These are phyloP conservation scores for Stigmatopora nigra DNA, from an alignment of 2,113 vertebrate species.

Conservation along the genomic window DNA sequence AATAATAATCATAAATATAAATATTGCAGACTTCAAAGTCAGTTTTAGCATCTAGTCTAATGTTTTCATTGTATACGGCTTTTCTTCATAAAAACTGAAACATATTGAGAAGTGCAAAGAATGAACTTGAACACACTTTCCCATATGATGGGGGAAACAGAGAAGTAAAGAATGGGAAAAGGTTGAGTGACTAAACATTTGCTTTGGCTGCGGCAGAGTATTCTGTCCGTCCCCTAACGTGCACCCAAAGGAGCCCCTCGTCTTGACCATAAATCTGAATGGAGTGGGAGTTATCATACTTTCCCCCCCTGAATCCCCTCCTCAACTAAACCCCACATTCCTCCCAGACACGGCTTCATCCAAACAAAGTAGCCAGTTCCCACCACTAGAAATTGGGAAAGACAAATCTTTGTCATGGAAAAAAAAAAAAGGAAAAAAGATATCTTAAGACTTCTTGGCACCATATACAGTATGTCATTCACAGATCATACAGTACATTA, in stretches of 20 bases:
- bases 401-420: slow-evolving; percentile 60
- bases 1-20: no score
- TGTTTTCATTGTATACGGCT: background rate
- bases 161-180: slow-evolving; percentile 48
- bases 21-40: background rate
- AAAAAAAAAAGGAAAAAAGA: slow-evolving; percentile 56
- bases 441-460: slow-evolving; percentile 58
- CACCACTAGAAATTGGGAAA: slow-evolving; percentile 60
- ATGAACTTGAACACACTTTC: slow-evolving; percentile 26
- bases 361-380: slow-evolving; percentile 67
- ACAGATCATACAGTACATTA: slow-evolving; percentile 3
- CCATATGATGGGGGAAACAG: slow-evolving; percentile 32
- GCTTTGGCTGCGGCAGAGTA: slow-evolving; percentile 56
- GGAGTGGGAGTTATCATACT: slow-evolving; percentile 63
- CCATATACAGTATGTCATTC: slow-evolving; percentile 13
- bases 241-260: slow-evolving; percentile 58
- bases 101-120: background rate
- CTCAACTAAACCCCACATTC: slow-evolving; percentile 59
- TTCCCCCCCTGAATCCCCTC: slow-evolving; percentile 33
- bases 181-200: slow-evolving; percentile 60
- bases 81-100: slow-evolving; percentile 18
- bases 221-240: slow-evolving; percentile 50
- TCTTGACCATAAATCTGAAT: slow-evolving; percentile 62
- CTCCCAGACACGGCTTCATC: slow-evolving; percentile 58
- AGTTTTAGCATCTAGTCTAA: background rate